phyloP scores from a whole-genome alignment of 2,113 vertebrate genomes.

The Ceyx margarethae region DNA sequence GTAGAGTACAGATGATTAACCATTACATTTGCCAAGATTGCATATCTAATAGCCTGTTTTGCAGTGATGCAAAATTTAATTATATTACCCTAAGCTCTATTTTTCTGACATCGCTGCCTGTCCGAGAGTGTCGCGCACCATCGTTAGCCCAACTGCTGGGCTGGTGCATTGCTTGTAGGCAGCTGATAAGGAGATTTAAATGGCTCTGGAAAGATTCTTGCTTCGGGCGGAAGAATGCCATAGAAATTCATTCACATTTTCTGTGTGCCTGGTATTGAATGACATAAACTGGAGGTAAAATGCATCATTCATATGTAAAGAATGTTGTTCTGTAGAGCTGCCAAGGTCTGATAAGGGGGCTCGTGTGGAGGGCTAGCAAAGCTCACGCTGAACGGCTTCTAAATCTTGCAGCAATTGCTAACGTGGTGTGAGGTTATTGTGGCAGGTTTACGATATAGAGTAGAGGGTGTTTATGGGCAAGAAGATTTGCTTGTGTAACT shows the following conservation, averaged over 20 bases:
- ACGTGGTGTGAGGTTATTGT: constrained; percentile 18
- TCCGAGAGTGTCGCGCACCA: constrained; percentile 3
- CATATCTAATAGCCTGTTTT: constrained; percentile 40
- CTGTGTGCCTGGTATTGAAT: constrained; percentile 17
- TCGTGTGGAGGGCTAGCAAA: background rate
- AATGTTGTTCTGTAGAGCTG: constrained; percentile 64
- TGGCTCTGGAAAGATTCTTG: constrained; percentile 67
- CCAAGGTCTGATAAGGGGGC: constrained; percentile 60
- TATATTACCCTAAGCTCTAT: constrained; percentile 32
- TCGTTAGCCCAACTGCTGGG: constrained; percentile 18
- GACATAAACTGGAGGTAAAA: constrained; percentile 46
- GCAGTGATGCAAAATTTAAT: constrained; percentile 55
- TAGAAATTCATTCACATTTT: constrained; percentile 68
- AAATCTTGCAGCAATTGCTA: constrained; percentile 47
- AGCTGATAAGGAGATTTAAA: constrained; percentile 76
- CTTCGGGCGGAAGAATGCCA: constrained; percentile 47
- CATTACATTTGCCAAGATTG: constrained; percentile 54
- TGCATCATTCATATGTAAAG: constrained; percentile 70
- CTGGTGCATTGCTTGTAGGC: constrained; percentile 58
- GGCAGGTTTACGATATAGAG: background rate
- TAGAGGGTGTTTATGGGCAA: constrained; percentile 21
- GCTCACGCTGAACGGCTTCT: background rate
- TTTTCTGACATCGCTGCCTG: constrained; percentile 19
- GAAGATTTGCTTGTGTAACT: constrained; percentile 46
- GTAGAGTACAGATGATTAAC: constrained; percentile 40